Conservation (phyloP, 1,140 invertebrate species). For the Dendrolimus kikuchii region DNA sequence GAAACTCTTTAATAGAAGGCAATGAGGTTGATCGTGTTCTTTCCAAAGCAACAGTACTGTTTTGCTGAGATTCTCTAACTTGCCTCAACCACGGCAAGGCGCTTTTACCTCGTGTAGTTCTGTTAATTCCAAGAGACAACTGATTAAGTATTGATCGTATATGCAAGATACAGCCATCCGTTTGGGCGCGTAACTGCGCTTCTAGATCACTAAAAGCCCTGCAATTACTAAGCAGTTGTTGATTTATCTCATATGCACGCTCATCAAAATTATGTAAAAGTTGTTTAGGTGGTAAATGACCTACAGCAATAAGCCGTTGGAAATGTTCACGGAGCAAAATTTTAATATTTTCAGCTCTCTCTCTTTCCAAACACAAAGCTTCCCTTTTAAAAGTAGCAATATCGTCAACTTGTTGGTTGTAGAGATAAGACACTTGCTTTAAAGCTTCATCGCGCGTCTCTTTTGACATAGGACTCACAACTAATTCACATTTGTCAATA, state of each 20-base stretch:
- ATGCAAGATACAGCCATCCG: conserved; percentile 28
- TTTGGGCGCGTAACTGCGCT: conserved; percentile 32
- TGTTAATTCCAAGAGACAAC: conserved; percentile 24
- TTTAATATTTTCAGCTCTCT: conserved; percentile 34
- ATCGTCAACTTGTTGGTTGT: conserved; percentile 21
- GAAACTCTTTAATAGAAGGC: conserved; percentile 6
- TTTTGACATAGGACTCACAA: conserved; percentile 10
- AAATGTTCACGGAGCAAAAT: conserved; percentile 39
- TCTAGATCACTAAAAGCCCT: conserved; percentile 41
- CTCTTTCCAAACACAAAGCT: conserved; percentile 37
- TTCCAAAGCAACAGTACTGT: conserved; percentile 16
- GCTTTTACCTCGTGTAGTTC: conserved; percentile 14
- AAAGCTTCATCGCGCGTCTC: conserved; percentile 23
- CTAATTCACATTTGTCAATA: conserved; percentile 14
- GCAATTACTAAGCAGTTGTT: conserved; percentile 49
- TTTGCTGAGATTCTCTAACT: conserved; percentile 10
- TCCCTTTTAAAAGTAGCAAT: conserved; percentile 34
- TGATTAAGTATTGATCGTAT: conserved; percentile 39
- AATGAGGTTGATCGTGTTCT: conserved; percentile 7
- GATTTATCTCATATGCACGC: conserved; percentile 48
- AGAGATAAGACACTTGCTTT: conserved; percentile 25
- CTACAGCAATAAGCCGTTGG: conserved; percentile 29
- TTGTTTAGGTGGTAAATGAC: conserved; percentile 36
- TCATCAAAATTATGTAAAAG: conserved; percentile 51
- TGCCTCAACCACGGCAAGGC: conserved; percentile 15